Evolutionary conservation across 37 sponge, comb jelly and placozoan species (phyloP).

Genomic region (Lycopodina hypogea): DNA sequence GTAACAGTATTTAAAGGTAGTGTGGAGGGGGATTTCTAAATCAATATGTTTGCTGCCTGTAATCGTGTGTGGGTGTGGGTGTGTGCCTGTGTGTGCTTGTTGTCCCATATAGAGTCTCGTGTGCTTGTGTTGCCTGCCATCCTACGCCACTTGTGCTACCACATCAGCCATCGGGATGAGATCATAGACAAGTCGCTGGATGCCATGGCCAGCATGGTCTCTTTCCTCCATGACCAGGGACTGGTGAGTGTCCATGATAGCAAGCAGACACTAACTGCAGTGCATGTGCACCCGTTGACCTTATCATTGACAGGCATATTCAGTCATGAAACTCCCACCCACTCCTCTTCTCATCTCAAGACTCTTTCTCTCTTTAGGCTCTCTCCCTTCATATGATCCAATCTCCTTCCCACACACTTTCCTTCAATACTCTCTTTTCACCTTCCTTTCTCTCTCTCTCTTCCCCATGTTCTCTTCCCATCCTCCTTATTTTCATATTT

Average conservation of each 20-base stretch:
- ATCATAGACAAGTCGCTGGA: constrained; percentile 50
- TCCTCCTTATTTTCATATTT: too few species aligned
- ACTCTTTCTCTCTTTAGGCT: too few species aligned
- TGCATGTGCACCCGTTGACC: not conserved
- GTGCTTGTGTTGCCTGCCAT: constrained; percentile 58
- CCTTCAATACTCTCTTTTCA: too few species aligned
- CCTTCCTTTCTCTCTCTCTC: too few species aligned
- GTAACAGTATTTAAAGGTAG: too few species aligned
- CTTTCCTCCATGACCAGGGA: constrained; percentile 31
- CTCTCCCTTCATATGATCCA: too few species aligned
- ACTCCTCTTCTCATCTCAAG: not conserved
- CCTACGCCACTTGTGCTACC: constrained; percentile 45
- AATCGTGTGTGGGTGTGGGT: too few species aligned
- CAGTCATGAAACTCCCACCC: not conserved
- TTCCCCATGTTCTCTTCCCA: too few species aligned
- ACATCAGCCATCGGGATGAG: constrained; percentile 56
- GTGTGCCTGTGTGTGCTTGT: not conserved
- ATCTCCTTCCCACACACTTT: too few species aligned
- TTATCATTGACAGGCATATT: not conserved
- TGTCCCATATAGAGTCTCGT: constrained; percentile 53
- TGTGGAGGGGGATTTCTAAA: too few species aligned
- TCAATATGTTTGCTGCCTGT: too few species aligned
- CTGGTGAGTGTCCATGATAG: constrained; percentile 26
- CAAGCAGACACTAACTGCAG: not conserved
- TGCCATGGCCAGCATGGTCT: constrained; percentile 43